Percentiles rank a stretch among this genome's conserved stretches.
phyloP scores from a whole-genome alignment of 2,797 vertebrate species.

The Fringilla coelebs region DNA sequence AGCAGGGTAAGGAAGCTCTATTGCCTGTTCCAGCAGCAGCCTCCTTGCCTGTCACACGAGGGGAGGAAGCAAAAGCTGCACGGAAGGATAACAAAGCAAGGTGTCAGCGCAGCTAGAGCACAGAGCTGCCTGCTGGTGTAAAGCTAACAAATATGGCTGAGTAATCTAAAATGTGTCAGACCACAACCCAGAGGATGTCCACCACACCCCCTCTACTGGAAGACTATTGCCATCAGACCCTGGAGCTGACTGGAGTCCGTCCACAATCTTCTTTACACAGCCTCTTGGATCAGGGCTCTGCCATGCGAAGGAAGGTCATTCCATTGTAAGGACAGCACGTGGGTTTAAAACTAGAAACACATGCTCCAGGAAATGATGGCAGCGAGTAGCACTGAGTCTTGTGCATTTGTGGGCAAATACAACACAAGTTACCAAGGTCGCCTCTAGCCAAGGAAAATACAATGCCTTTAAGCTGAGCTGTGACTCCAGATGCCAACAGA shows the following conservation, averaged over 20 bases:
- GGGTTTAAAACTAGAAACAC: not conserved
- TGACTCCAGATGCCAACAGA: not conserved
- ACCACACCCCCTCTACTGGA: slow-evolving; percentile 63
- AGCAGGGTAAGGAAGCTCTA: not conserved
- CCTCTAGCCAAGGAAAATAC: not conserved
- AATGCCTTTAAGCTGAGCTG: not conserved
- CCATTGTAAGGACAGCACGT: not conserved
- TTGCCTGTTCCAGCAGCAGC: not conserved
- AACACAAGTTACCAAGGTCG: not conserved
- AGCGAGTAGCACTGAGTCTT: not conserved
- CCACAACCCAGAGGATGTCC: slow-evolving; percentile 14
- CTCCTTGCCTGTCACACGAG: not conserved
- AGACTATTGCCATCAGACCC: slow-evolving; percentile 1
- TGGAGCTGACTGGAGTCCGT: not conserved
- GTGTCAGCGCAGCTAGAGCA: not conserved
- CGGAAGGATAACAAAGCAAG: slow-evolving; percentile 11
- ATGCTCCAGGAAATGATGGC: not conserved
- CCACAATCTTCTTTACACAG: not conserved
- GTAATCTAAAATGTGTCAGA: slow-evolving; percentile 80
- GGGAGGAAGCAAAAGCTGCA: not conserved
- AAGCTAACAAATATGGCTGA: slow-evolving; percentile 82
- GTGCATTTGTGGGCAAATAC: not conserved
- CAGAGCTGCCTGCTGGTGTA: slow-evolving; percentile 77
- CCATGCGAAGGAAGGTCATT: not conserved
- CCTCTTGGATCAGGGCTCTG: not conserved